Conservation (phyloP, 2,888 invertebrate species). For the Stenolophus ochropezus region DNA sequence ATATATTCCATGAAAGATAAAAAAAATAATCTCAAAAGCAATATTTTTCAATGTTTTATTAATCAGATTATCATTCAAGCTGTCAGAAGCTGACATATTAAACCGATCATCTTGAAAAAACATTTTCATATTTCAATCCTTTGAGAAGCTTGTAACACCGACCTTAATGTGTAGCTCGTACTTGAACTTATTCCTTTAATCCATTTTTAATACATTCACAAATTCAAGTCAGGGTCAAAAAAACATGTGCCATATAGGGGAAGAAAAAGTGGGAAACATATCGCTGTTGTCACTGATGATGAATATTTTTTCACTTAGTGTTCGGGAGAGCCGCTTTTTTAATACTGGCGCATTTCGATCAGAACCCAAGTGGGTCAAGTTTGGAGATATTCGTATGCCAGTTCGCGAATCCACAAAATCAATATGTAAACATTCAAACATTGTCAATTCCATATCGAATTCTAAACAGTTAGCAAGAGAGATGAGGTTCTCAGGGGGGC, state of each 20-base stretch:
- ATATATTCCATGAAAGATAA: background rate
- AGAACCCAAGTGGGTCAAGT: slow-evolving; percentile 45
- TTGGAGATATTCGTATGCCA: slow-evolving; percentile 27
- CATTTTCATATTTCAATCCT: slow-evolving; percentile 15
- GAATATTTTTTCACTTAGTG: slow-evolving; percentile 47
- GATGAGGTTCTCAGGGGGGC: background rate
- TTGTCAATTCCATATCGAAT: slow-evolving; percentile 55
- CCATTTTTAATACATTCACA: slow-evolving; percentile 13
- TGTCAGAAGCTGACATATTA: slow-evolving; percentile 1
- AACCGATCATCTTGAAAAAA: slow-evolving; percentile 13
- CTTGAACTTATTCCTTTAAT: slow-evolving; percentile 28
- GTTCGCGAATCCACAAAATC: slow-evolving; percentile 36
- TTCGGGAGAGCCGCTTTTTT: slow-evolving; percentile 33
- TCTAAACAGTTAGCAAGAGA: slow-evolving; percentile 31
- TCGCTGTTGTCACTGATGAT: slow-evolving; percentile 43
- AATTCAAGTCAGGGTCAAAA: slow-evolving; percentile 22
- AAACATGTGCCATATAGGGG: slow-evolving; percentile 5
- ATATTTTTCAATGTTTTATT: background rate
- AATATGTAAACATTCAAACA: slow-evolving; percentile 57
- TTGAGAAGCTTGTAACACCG: background rate
- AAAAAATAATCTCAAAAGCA: background rate
- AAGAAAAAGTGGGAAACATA: slow-evolving; percentile 6
- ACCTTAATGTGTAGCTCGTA: slow-evolving; percentile 8
- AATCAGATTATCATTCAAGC: background rate
- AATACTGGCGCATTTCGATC: slow-evolving; percentile 24